Evolutionary conservation across 2,113 vertebrate species (phyloP), one percentile per base, ranked within the genome.

Genomic region (Panthera leo): DNA sequence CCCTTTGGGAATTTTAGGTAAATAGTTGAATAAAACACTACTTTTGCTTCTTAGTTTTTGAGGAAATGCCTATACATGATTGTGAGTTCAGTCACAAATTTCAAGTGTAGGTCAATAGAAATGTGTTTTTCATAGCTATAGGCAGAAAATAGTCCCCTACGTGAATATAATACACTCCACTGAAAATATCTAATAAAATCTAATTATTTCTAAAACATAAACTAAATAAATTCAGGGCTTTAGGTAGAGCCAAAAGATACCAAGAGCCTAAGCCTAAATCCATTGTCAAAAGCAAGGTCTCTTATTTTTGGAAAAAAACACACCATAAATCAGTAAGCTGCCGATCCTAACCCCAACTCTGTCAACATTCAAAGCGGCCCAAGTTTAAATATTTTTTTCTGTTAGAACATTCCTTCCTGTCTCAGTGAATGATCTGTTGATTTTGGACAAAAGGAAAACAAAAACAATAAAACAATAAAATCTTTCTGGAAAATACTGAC

Each of bases 201-300:
- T 79, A 29, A 51, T 39, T 86, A 76, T 27, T 94, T 85, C 63
- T 96, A 95, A 95, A 95, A 96, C 86, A 68, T 34, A 75, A 86
- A 71, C 34, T 65, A 89, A 95, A 42, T 87, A 75, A 96, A 67
- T 71, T 84, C n/a, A 84, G 82, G 7, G 55, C 68, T 89, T 87
- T 55, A 67, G 4, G 11, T 23, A 91, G 25, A 94, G 51, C 8
- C 39, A 39, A 79, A 94, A 89, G 73, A 65, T 1, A 80, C 19
- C 15, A 93, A 92, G 11, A 83, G 27, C 29, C 48, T 51, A 91
- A 71, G 14, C 13, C 91, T 87, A 86, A 92, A 95, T 89, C 80
- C 70, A 58, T 31, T 31, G 3, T 73, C 48, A 91, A 93, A 85
- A 95, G 58, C n/a, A 83, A 58, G 5, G 14, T 93, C 58, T 65